Conservation (phyloP, 2,797 vertebrate genomes). For the Melanotaenia pygmaea region DNA sequence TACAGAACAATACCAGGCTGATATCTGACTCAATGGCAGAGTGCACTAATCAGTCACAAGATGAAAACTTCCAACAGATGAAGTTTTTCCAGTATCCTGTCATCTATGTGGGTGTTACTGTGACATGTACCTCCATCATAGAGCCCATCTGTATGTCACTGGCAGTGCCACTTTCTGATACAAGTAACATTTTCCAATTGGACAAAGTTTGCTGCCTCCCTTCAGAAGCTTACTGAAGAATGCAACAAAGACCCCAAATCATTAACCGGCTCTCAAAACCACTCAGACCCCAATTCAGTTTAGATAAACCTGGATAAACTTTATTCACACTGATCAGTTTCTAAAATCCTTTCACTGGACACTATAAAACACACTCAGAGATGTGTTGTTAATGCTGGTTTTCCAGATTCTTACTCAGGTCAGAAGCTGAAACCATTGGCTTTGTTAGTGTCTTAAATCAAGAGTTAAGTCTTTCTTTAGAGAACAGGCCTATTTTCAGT, state of each 20-base stretch:
- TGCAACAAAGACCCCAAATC: neutral
- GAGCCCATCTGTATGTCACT: neutral
- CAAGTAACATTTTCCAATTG: too few species aligned
- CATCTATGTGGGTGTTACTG: neutral
- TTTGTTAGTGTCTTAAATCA: neutral
- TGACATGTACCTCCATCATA: neutral
- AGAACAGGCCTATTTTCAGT: neutral
- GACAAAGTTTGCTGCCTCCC: neutral
- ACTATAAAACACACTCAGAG: neutral
- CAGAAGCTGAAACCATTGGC: too few species aligned
- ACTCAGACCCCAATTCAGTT: neutral
- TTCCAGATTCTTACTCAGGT: neutral
- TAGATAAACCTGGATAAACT: neutral
- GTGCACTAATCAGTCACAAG: neutral
- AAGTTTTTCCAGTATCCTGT: neutral
- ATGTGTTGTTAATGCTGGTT: neutral
- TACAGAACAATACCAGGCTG: neutral
- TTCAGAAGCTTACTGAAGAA: neutral
- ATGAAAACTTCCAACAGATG: neutral
- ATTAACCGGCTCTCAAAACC: conserved; percentile 1
- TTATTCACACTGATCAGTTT: neutral
- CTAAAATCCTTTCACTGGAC: neutral
- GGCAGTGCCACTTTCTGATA: neutral
- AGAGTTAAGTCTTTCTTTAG: neutral
- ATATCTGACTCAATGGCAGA: neutral